Percentiles rank a stretch among this genome's conserved stretches.
Conservation (phyloP, 2,888 invertebrate species). For the Odontomyia ornata region DNA sequence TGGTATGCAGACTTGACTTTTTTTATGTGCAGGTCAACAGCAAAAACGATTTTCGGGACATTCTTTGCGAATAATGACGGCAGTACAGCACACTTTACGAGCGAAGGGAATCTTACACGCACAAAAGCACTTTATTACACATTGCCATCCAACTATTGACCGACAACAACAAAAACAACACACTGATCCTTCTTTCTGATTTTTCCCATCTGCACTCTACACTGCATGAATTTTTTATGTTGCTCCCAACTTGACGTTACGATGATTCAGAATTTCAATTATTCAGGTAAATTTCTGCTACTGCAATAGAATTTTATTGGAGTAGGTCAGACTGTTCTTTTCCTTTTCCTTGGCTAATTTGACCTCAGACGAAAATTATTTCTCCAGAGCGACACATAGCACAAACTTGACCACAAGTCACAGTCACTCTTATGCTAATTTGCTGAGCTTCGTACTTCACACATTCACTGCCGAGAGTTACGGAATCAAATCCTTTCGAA, state of each 20-base stretch:
- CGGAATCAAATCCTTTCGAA: neutral
- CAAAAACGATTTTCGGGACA: neutral
- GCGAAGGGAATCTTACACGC: neutral
- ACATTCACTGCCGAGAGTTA: neutral
- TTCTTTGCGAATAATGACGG: neutral
- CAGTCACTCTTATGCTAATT: too few relatives aligned
- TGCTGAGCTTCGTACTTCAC: too few relatives aligned
- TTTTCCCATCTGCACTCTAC: constrained; percentile 1
- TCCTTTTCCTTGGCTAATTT: too few relatives aligned
- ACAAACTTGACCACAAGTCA: neutral
- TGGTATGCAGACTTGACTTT: neutral
- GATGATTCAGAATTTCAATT: constrained; percentile 4
- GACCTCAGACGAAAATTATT: too few relatives aligned
- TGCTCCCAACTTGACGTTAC: neutral
- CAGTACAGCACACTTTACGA: neutral
- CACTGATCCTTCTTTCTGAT: neutral
- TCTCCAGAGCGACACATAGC: neutral
- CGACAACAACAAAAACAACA: constrained; percentile 1
- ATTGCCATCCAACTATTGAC: neutral
- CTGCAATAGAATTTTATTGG: neutral
- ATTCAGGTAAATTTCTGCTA: neutral
- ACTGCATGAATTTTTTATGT: constrained; percentile 5
- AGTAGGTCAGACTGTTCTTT: neutral
- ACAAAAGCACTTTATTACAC: constrained; percentile 19
- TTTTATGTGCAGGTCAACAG: neutral